phyloP scores from a whole-genome alignment of 1,140 invertebrate genomes.

The Elymnias hypermnestra region DNA sequence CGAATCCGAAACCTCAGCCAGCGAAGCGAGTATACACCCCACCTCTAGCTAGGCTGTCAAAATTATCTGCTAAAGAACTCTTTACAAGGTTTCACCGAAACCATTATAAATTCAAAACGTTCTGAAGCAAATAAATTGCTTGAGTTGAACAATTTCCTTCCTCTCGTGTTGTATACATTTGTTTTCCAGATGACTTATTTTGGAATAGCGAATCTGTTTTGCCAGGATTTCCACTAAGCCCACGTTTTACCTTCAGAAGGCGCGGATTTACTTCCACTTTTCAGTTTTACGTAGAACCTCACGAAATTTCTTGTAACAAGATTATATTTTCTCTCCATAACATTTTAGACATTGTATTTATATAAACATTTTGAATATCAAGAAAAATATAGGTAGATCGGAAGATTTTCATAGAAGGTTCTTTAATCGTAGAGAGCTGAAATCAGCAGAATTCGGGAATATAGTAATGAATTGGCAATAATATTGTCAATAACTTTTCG shows the following conservation, averaged over 20 bases:
- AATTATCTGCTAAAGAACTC: background rate
- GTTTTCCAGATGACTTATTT: constrained; percentile 30
- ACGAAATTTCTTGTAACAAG: constrained; percentile 1
- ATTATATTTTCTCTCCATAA: too few species aligned
- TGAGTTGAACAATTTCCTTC: constrained; percentile 13
- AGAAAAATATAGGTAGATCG: too few species aligned
- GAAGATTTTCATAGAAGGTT: too few species aligned
- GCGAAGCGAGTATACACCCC: too few species aligned
- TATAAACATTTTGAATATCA: too few species aligned
- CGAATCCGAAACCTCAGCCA: too few species aligned
- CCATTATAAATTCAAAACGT: constrained; percentile 8
- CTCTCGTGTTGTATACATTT: constrained; percentile 14
- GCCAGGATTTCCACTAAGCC: constrained; percentile 28
- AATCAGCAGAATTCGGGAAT: too few species aligned
- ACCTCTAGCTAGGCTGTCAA: background rate
- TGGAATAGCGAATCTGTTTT: constrained; percentile 30
- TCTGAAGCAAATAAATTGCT: constrained; percentile 11
- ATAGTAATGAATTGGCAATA: too few species aligned
- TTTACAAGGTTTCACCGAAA: background rate
- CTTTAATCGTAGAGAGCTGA: too few species aligned
- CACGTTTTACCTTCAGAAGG: constrained; percentile 25
- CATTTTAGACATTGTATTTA: too few species aligned
- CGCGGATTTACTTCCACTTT: constrained; percentile 39
- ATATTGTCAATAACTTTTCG: too few species aligned
- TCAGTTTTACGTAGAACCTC: constrained; percentile 25